phyloP scores from a whole-genome alignment of 2,797 vertebrate genomes.

The Aeoliscus strigatus region DNA sequence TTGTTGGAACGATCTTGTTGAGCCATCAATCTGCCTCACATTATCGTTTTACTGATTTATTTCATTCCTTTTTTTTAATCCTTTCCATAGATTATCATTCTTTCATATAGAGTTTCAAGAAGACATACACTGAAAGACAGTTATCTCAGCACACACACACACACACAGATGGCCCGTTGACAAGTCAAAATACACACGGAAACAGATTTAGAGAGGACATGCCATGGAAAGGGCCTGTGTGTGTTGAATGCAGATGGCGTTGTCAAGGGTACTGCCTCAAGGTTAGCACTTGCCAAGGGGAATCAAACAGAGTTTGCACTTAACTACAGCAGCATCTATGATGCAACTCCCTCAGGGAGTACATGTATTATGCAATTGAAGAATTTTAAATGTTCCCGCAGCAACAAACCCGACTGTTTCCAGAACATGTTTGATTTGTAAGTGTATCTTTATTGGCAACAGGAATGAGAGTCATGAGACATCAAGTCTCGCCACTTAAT shows the following conservation, averaged over 20 bases:
- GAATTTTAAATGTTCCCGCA: conserved; percentile 9
- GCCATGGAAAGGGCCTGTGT: conserved; percentile 2
- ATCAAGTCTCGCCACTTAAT: conserved; percentile 5
- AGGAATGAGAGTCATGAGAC: conserved; percentile 3
- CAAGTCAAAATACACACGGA: neutral
- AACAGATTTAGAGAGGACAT: conserved; percentile 1
- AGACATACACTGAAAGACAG: neutral
- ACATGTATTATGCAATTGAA: conserved; percentile 12
- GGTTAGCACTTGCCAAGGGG: conserved; percentile 14
- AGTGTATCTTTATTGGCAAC: neutral
- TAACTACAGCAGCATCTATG: conserved; percentile 8
- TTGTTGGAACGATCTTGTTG: conserved; percentile 9
- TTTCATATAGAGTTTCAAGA: neutral
- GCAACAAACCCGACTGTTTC: conserved; percentile 2
- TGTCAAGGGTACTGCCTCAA: conserved; percentile 24
- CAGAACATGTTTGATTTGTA: conserved; percentile 6
- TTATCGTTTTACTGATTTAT: conserved; percentile 19
- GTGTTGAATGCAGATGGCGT: conserved; percentile 18
- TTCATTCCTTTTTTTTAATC: conserved; percentile 7
- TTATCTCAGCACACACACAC: neutral
- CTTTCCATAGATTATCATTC: conserved; percentile 9
- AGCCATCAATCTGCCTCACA: conserved; percentile 1
- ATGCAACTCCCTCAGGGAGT: conserved; percentile 5
- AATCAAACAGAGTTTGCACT: conserved; percentile 18
- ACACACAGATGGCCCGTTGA: neutral